Base-by-base conservation (phyloP, 2,113 vertebrate genomes). In the Myotis lucifugus region DNA sequence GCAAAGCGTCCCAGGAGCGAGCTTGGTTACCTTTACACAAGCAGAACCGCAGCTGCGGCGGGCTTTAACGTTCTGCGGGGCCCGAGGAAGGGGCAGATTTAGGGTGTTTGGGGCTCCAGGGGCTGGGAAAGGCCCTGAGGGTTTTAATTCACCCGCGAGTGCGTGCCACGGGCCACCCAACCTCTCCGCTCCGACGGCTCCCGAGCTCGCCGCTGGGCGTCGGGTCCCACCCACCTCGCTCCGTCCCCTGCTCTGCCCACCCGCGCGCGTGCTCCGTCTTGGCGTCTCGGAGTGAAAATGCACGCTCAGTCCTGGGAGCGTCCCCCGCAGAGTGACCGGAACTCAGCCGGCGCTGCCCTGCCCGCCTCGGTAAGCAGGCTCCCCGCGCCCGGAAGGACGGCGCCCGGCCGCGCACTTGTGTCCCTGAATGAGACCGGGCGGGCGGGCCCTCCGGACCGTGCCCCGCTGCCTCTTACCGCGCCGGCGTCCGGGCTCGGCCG, bases 351-450 rank as follows among this genome's bases (percentile, higher is more conserved):
- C 67, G 70, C 67, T 8, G 88, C n/a, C 3, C 11, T 5, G 27
- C 59, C 48, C 37, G 32, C 23, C 50, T 37, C 61, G 23, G 2
- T 0, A 5, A 2, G 6, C 19, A 3, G 78, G 59, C 4, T 5
- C 23, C 67, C 50, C 0, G 69, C 25, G 59, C 69, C 94, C 83
- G 73, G 86, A 96, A 94, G 86, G 18, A 19, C 85, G 17, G 32
- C 18, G 61, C 5, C 54, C 5, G 0, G 40, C 32, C 32, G 67
- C 6, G 73, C 96, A 93, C 91, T 91, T 46, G 74, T 5, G 72
- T 8, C 4, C 46, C 78, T 3, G 37, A 27, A 17, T 0, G 95
- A n/a, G 32, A 9, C 2, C 25, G 0, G n/a, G 34, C 21, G 76
- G 48, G 1, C 17, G 1, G 34, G 8, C 23, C 61, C 27, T n/a